Conservation (phyloP, 2,888 invertebrate genomes). For the Coelogynopora nodosa region DNA sequence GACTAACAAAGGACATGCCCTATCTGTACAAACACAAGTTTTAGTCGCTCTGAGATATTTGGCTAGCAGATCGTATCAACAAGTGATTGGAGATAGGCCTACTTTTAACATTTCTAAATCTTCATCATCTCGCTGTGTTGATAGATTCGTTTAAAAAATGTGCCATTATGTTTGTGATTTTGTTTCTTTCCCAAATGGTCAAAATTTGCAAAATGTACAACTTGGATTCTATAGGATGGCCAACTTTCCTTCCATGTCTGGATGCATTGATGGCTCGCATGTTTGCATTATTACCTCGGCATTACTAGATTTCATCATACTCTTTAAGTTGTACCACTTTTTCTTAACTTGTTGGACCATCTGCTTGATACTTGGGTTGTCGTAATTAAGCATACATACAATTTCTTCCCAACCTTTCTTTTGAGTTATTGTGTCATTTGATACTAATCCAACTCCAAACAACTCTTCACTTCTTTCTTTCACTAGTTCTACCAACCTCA, state of each 20-base stretch:
- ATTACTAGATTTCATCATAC: not conserved
- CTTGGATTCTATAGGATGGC: not conserved
- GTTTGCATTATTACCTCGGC: not conserved
- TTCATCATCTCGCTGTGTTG: not conserved
- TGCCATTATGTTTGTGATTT: not conserved
- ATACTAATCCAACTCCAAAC: not conserved
- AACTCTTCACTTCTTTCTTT: not conserved
- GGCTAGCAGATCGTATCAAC: not conserved
- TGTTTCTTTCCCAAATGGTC: not conserved
- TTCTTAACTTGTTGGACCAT: not conserved
- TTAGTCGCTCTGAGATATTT: not conserved
- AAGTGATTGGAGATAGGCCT: not conserved
- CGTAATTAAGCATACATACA: not conserved
- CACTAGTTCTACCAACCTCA: not conserved
- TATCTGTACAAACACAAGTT: not conserved
- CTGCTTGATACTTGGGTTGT: not conserved
- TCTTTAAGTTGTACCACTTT: not conserved
- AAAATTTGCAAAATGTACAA: not conserved
- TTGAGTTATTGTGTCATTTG: not conserved
- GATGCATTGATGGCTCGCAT: not conserved
- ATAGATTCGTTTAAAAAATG: not conserved
- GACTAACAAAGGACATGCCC: not conserved
- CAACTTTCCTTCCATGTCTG: not conserved
- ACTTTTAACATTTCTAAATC: not conserved
- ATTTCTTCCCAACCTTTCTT: not conserved